Conservation (phyloP, 2,888 invertebrate species). For the Drosophila histrio region DNA sequence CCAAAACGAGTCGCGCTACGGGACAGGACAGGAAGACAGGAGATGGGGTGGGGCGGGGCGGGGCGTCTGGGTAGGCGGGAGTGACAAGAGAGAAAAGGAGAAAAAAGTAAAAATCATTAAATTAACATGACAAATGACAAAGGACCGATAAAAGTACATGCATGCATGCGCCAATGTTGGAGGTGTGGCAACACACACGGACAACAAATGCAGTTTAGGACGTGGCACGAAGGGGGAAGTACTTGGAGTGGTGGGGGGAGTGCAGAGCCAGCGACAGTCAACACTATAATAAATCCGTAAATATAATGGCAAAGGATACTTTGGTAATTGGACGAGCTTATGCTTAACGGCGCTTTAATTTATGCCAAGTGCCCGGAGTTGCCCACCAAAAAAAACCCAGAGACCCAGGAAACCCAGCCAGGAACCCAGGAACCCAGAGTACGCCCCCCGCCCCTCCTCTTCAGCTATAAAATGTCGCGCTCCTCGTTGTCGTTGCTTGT, state of each 20-base stretch:
- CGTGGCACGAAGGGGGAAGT: not conserved
- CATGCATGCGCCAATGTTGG: constrained; percentile 40
- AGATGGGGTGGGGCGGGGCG: not conserved
- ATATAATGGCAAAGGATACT: constrained; percentile 75
- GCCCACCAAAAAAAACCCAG: constrained; percentile 16
- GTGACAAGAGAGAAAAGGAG: constrained; percentile 8
- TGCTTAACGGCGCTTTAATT: constrained; percentile 78
- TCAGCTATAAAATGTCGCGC: constrained; percentile 73
- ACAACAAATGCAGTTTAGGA: constrained; percentile 36
- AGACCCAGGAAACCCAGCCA: not conserved
- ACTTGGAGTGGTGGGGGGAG: not conserved
- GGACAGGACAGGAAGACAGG: not conserved
- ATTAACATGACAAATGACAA: constrained; percentile 78
- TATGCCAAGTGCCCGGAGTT: constrained; percentile 64
- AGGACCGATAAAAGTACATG: constrained; percentile 69
- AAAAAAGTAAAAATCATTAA: constrained; percentile 66
- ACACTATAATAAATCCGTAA: constrained; percentile 77
- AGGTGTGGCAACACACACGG: constrained; percentile 20
- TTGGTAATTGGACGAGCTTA: constrained; percentile 77
- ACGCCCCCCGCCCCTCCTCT: constrained; percentile 1
- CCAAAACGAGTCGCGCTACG: constrained; percentile 31
- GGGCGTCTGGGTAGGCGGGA: not conserved
- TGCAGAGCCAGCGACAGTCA: constrained; percentile 53
- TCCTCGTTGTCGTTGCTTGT: constrained; percentile 67
- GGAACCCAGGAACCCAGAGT: constrained; percentile 7